phyloP scores from a whole-genome alignment of 2,113 vertebrate genomes.

The Formicarius rufipectus region DNA sequence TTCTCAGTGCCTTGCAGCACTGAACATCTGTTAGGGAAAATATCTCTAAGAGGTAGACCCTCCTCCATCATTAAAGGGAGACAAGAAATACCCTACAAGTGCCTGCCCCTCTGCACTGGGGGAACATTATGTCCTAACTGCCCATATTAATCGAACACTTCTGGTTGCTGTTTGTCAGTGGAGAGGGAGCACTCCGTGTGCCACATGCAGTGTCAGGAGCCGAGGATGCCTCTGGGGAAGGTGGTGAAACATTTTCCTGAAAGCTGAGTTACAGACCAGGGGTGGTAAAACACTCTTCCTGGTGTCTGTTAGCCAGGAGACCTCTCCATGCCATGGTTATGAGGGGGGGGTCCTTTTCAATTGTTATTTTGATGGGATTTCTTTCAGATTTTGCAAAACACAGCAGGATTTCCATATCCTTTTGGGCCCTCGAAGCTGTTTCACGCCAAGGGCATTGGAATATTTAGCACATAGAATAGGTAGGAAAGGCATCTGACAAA shows the following conservation, averaged over 20 bases:
- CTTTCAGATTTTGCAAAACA: not conserved
- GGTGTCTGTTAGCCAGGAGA: not conserved
- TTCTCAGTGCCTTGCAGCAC: not conserved
- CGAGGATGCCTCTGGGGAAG: not conserved
- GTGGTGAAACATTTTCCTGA: not conserved
- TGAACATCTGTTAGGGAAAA: not conserved
- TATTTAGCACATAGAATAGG: not conserved
- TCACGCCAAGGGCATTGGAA: not conserved
- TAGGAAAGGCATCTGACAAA: not conserved
- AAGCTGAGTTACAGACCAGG: not conserved
- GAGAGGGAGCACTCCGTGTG: not conserved
- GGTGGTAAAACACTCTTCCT: not conserved
- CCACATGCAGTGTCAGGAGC: not conserved
- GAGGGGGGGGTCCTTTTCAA: not conserved
- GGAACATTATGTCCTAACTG: not conserved
- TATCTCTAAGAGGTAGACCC: not conserved
- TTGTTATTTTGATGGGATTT: not conserved
- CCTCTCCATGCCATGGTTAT: rapidly evolving
- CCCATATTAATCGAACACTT: not conserved
- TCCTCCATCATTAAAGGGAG: not conserved
- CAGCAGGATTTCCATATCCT: not conserved
- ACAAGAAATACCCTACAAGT: not conserved
- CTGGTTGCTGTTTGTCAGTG: not conserved
- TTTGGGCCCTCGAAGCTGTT: not conserved
- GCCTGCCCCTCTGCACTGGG: not conserved